These are phyloP conservation scores for Sitta europaea DNA, from an alignment of 2,113 vertebrate species.

Conservation along the genomic window DNA sequence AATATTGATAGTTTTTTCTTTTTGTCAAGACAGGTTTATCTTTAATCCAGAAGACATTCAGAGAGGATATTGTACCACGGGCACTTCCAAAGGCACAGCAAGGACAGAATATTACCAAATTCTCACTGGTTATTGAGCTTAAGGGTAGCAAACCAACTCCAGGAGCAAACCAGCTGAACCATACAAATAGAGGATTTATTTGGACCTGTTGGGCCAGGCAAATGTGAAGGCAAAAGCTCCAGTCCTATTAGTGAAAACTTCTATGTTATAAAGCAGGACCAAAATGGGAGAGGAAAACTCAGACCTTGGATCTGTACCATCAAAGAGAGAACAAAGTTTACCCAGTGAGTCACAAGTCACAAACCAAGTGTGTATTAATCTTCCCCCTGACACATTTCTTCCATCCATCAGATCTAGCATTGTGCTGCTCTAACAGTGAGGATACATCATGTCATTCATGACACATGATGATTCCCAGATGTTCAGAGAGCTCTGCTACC, in stretches of 20 bases:
- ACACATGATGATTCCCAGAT: slow-evolving; percentile 73
- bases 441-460: slow-evolving; percentile 72
- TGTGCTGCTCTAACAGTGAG: slow-evolving; percentile 64
- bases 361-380: slow-evolving; percentile 39
- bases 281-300: slow-evolving; percentile 38
- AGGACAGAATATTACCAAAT: not conserved
- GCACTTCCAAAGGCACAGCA: not conserved
- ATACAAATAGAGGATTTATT: not conserved
- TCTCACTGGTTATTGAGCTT: not conserved
- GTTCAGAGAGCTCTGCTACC: slow-evolving; percentile 56
- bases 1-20: not conserved
- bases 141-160: not conserved
- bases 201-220: not conserved
- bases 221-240: not conserved
- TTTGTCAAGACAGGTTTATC: not conserved
- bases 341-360: slow-evolving; percentile 59
- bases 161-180: not conserved
- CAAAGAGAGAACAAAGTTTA: slow-evolving; percentile 46
- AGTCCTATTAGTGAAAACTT: not conserved
- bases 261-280: slow-evolving; percentile 18
- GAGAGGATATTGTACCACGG: not conserved
- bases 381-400: slow-evolving; percentile 47
- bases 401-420: slow-evolving; percentile 66
- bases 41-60: not conserved
- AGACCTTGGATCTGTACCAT: slow-evolving; percentile 29